Conservation (phyloP, 2,797 vertebrate species). For the Tapirus indicus region DNA sequence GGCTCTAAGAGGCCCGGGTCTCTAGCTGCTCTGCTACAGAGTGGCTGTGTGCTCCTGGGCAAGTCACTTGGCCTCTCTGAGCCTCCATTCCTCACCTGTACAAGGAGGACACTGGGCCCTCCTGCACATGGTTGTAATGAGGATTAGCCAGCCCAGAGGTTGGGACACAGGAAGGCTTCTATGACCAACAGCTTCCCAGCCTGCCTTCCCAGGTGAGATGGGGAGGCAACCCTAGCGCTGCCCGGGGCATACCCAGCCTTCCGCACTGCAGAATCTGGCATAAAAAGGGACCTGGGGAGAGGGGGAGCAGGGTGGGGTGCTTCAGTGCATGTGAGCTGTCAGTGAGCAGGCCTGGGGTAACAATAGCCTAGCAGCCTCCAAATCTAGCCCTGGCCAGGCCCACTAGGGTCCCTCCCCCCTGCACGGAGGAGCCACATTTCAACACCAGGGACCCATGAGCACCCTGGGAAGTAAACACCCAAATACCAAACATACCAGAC, state of each 20-base stretch:
- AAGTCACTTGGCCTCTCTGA: slow-evolving; percentile 15
- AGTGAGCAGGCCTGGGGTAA: not conserved
- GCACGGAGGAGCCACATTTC: slow-evolving; percentile 70
- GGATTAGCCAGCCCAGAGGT: not conserved
- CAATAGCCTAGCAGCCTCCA: not conserved
- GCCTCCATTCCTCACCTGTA: not conserved
- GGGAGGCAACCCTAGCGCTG: accelerated
- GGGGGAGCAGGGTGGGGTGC: too few species aligned
- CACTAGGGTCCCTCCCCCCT: not conserved
- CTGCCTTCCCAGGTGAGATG: not conserved
- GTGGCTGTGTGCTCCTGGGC: not conserved
- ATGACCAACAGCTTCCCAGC: not conserved
- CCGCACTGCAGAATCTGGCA: not conserved
- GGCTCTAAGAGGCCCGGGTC: not conserved
- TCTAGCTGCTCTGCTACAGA: not conserved
- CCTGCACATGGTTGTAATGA: not conserved
- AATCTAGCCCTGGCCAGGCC: not conserved
- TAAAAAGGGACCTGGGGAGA: not conserved
- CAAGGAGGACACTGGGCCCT: not conserved
- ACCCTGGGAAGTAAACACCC: slow-evolving; percentile 84
- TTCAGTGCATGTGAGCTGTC: not conserved
- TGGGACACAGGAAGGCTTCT: not conserved
- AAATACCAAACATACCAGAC: slow-evolving; percentile 85
- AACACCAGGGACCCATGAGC: slow-evolving; percentile 76
- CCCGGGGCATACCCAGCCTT: not conserved